Evolutionary conservation across 2,888 invertebrate genomes (phyloP), one percentile per base, ranked within the genome.

Genomic region (Meliscaeva auricollis): DNA sequence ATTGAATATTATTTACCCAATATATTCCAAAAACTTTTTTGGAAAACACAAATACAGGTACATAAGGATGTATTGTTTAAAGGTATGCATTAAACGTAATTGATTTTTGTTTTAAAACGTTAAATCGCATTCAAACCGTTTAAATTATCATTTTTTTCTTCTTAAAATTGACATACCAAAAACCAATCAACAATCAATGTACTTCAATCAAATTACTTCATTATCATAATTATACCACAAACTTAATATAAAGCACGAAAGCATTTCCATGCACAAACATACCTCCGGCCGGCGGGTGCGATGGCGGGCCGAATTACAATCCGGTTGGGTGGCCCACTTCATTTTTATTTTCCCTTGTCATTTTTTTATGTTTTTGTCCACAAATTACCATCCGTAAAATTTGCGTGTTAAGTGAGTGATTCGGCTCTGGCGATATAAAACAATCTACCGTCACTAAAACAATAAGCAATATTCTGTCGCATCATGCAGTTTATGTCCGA

Each of bases 171-270:
- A 30, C 30, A 68, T 68, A 44, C 68, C n/a, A 64, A 62, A 62
- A 70, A 46, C 20, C 17, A 78, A 78, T 64, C 54, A 64, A 78
- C 48, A 64, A 72, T 70, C 41, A 78, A 72, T 64, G 30, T 56
- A 30, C 38, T 72, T 38, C 38, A 70, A 64, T 72, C 35, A 64
- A 41, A 41, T 22, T 56, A 72, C 70, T 54, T 77, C 41, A 56
- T 78, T 78, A 70, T 17, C 54, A 78, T 64, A 72, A 78, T 72
- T 50, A 38, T 13, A 78, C 64, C 72, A 58, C 22, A 78, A 78
- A 58, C 20, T 69, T 38, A 64, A 72, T 35, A 46, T 26, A 17
- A 20, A 32, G 32, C 32, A 66, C 64, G 9, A 22, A 7, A 17
- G 15, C 2, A 50, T 30, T 58, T 48, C 46, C 56, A 64, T 30